Evolutionary conservation across 2,113 vertebrate species (phyloP).

Genomic region (Ctenodactylus gundi): DNA sequence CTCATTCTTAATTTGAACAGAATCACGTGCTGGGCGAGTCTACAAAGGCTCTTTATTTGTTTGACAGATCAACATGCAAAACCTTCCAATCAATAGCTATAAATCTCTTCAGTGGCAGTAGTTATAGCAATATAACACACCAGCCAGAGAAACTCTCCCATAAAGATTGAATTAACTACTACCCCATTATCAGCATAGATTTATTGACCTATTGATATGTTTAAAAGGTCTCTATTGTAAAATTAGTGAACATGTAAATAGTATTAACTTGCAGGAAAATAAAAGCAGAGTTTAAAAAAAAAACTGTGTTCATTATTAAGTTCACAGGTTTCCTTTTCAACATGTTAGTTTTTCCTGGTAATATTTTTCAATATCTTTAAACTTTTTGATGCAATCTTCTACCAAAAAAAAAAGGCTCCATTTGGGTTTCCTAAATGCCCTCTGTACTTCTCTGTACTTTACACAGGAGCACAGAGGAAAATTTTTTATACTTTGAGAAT

Average conservation of each 20-base stretch:
- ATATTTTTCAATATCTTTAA: constrained; percentile 29
- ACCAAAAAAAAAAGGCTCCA: background rate
- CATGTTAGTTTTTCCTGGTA: constrained; percentile 26
- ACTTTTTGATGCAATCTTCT: background rate
- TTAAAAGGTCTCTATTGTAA: constrained; percentile 82
- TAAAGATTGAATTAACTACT: constrained; percentile 77
- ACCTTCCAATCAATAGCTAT: constrained; percentile 66
- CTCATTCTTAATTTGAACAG: constrained; percentile 39
- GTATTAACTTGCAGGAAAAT: constrained; percentile 76
- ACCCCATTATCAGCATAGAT: constrained; percentile 82
- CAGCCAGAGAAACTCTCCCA: constrained; percentile 73
- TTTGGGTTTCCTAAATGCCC: background rate
- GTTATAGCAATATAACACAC: constrained; percentile 71
- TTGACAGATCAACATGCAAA: constrained; percentile 72
- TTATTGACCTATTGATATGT: constrained; percentile 81
- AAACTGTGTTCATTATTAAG: constrained; percentile 45
- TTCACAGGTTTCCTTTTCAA: constrained; percentile 35
- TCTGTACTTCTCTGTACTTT: constrained; percentile 51
- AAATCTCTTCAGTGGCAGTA: constrained; percentile 77
- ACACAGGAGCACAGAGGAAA: constrained; percentile 44
- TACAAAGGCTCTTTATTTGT: constrained; percentile 67
- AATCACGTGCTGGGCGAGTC: constrained; percentile 49
- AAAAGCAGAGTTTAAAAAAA: constrained; percentile 59
- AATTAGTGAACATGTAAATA: constrained; percentile 83
- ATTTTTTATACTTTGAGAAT: constrained; percentile 59